Conservation (phyloP, 2,888 invertebrate genomes). For the Elegia similella region DNA sequence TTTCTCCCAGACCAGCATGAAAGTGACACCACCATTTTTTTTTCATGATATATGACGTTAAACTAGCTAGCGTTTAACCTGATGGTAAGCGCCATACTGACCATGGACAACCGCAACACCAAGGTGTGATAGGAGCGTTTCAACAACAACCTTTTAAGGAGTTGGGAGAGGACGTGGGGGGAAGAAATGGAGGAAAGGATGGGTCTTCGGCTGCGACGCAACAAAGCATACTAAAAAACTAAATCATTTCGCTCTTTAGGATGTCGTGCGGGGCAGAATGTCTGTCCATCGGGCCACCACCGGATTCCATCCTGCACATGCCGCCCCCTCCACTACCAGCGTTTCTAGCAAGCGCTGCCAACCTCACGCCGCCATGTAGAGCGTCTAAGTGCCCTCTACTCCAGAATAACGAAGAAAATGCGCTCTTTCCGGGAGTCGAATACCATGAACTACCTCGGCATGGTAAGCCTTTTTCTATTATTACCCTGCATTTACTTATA, state of each 20-base stretch:
- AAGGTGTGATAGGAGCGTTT: too few relatives aligned
- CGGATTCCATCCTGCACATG: conserved; percentile 90
- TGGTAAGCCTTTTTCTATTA: conserved; percentile 71
- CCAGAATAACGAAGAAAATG: conserved; percentile 75
- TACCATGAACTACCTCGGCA: conserved; percentile 90
- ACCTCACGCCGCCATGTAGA: conserved; percentile 84
- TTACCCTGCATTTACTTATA: too few relatives aligned
- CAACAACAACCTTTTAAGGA: too few relatives aligned
- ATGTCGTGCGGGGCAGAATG: conserved; percentile 84
- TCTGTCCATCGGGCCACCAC: conserved; percentile 87
- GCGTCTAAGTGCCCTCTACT: conserved; percentile 84
- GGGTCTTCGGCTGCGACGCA: not conserved
- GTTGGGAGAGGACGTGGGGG: too few relatives aligned
- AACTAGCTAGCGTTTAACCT: too few relatives aligned
- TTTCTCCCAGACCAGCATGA: too few relatives aligned
- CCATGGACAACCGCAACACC: too few relatives aligned
- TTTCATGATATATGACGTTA: too few relatives aligned
- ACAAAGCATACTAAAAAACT: not conserved
- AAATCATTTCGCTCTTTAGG: conserved; percentile 27
- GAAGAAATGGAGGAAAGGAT: not conserved
- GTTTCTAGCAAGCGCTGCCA: conserved; percentile 83
- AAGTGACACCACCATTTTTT: too few relatives aligned
- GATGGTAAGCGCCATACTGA: too few relatives aligned
- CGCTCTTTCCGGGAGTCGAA: conserved; percentile 84
- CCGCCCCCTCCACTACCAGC: conserved; percentile 93